Percentiles rank a stretch among this genome's conserved stretches.
Evolutionary conservation across 2,888 invertebrate species (phyloP).

Genomic region (Neoitamus cyanurus): DNA sequence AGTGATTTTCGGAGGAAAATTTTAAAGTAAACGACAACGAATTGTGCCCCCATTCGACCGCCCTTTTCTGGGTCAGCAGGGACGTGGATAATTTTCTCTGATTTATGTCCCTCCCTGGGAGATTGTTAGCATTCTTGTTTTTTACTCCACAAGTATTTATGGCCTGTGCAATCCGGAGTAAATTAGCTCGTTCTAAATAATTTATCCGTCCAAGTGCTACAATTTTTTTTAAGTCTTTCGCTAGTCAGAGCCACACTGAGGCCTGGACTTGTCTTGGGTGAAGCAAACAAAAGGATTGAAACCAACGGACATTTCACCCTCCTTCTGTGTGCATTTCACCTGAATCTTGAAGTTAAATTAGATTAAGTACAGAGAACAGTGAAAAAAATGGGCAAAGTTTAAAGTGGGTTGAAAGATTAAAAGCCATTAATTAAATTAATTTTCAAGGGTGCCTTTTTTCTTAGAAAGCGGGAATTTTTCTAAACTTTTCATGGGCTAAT

Average conservation of each 20-base stretch:
- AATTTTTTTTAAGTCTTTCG: neutral
- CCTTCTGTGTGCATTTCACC: neutral
- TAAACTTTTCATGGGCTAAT: neutral
- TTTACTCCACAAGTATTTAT: neutral
- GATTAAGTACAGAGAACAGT: neutral
- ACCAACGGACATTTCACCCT: neutral
- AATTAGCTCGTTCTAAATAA: slow-evolving; percentile 1
- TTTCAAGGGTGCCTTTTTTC: slow-evolving; percentile 6
- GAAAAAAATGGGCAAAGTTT: neutral
- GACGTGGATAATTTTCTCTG: neutral
- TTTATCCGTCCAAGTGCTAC: neutral
- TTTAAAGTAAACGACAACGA: neutral
- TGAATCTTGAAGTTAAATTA: slow-evolving; percentile 11
- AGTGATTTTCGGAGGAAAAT: neutral
- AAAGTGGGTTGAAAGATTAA: slow-evolving; percentile 7
- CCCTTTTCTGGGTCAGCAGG: neutral
- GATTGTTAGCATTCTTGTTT: neutral
- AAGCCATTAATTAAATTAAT: slow-evolving; percentile 25
- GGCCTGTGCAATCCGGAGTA: neutral
- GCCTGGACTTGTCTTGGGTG: neutral
- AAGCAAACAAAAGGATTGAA: neutral
- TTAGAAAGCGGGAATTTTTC: neutral
- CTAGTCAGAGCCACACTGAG: neutral
- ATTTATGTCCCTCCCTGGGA: neutral
- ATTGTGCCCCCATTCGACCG: neutral